These are phyloP conservation scores for Silurus asotus DNA, from an alignment of 2,113 vertebrate genomes.

Conservation along the genomic window DNA sequence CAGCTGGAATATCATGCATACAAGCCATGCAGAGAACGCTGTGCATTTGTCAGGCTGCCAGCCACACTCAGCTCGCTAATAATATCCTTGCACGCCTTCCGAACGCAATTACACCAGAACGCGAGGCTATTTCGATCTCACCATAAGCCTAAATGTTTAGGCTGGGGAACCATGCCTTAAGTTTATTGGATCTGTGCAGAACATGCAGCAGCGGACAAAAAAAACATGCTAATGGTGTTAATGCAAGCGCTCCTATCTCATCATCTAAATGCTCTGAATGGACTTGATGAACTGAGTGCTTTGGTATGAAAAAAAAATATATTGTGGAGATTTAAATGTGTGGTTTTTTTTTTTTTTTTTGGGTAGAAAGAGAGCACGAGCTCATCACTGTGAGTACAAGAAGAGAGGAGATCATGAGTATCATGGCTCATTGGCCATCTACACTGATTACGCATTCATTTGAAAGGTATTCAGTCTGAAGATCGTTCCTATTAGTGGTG, in stretches of 20 bases:
- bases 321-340: conserved; percentile 18
- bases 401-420: conserved; percentile 9
- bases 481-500: not conserved
- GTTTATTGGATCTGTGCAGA: conserved; percentile 5
- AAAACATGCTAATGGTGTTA: conserved; percentile 25
- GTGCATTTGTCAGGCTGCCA: conserved; percentile 45
- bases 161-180: conserved; percentile 35
- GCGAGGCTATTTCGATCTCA: conserved; percentile 13
- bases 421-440: not conserved
- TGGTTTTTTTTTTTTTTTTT: not conserved
- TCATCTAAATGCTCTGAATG: conserved; percentile 55
- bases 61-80: conserved; percentile 40
- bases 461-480: not conserved
- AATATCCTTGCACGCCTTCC: conserved; percentile 52
- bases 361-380: not conserved
- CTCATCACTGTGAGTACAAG: conserved; percentile 33
- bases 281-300: conserved; percentile 12
- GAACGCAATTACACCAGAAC: conserved; percentile 26
- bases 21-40: conserved; percentile 61
- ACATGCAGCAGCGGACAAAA: conserved; percentile 35
- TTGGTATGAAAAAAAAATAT: not conserved
- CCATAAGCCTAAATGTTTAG: conserved; percentile 50
- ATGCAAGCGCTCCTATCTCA: conserved; percentile 26
- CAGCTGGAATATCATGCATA: conserved; percentile 55
- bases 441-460: conserved; percentile 36